Evolutionary conservation across 2,888 invertebrate species (phyloP).

Genomic region (Lasioglossum morio): DNA sequence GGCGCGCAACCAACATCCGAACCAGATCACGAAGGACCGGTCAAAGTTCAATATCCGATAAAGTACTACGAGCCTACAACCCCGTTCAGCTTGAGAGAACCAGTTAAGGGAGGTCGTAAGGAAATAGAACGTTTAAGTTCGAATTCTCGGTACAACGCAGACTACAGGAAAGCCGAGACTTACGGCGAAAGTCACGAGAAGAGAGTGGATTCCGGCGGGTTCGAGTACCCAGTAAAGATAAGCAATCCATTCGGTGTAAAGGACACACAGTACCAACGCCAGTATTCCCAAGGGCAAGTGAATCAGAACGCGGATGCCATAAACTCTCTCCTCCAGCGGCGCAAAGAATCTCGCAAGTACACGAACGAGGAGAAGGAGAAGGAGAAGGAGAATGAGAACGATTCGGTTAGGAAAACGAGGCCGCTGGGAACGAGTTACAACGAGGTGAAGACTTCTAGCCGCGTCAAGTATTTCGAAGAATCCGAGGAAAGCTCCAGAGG

Average conservation of each 20-base stretch:
- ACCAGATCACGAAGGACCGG: constrained; percentile 38
- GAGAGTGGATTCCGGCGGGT: constrained; percentile 16
- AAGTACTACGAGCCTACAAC: constrained; percentile 39
- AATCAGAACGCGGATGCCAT: constrained; percentile 58
- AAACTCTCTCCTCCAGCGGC: constrained; percentile 48
- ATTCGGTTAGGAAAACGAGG: not conserved
- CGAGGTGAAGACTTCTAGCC: not conserved
- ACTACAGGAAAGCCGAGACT: constrained; percentile 15
- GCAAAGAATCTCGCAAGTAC: constrained; percentile 25
- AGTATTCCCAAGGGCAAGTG: constrained; percentile 12
- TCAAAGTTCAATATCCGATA: constrained; percentile 49
- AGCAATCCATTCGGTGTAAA: constrained; percentile 39
- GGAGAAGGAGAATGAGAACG: not conserved
- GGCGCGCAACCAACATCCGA: constrained; percentile 33
- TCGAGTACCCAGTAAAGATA: constrained; percentile 34
- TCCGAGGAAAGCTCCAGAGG: constrained; percentile 34
- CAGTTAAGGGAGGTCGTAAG: constrained; percentile 17
- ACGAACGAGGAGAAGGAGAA: not conserved
- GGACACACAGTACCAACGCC: not conserved
- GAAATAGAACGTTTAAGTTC: constrained; percentile 32
- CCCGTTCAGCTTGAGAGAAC: not conserved
- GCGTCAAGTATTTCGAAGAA: not conserved
- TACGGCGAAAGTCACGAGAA: constrained; percentile 19
- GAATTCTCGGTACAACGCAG: constrained; percentile 15
- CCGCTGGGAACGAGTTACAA: not conserved